These are phyloP conservation scores for Otus scops DNA, from an alignment of 2,797 vertebrate species.

Conservation along the genomic window DNA sequence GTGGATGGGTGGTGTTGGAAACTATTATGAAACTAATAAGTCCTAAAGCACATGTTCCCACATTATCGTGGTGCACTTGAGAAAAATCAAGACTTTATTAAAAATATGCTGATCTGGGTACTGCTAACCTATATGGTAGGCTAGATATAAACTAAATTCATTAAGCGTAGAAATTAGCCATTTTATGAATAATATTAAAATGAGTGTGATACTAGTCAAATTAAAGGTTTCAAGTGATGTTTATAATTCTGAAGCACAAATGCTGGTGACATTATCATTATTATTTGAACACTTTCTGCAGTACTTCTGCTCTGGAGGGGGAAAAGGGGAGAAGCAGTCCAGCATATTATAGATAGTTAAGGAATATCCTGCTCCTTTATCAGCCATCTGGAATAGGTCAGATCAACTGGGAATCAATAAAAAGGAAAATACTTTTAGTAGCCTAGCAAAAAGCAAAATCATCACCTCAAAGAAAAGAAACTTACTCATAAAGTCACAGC, in stretches of 20 bases:
- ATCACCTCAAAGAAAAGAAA: neutral
- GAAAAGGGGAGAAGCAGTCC: neutral
- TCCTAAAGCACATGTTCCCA: neutral
- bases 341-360: neutral
- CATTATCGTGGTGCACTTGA: neutral
- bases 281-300: neutral
- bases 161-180: neutral
- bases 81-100: slow-evolving; percentile 14
- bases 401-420: neutral
- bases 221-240: slow-evolving; percentile 12
- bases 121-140: neutral
- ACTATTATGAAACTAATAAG: neutral
- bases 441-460: neutral
- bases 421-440: neutral
- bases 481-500: neutral
- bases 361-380: slow-evolving; percentile 12
- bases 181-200: slow-evolving; percentile 10
- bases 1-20: neutral
- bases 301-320: slow-evolving; percentile 6
- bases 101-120: neutral
- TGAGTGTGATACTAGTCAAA: neutral
- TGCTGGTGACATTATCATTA: neutral
- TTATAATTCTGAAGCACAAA: slow-evolving; percentile 19
- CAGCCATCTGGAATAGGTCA: neutral
- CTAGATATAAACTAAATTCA: neutral